Conservation (phyloP, 2,888 invertebrate genomes). For the Cerceris rybyensis region DNA sequence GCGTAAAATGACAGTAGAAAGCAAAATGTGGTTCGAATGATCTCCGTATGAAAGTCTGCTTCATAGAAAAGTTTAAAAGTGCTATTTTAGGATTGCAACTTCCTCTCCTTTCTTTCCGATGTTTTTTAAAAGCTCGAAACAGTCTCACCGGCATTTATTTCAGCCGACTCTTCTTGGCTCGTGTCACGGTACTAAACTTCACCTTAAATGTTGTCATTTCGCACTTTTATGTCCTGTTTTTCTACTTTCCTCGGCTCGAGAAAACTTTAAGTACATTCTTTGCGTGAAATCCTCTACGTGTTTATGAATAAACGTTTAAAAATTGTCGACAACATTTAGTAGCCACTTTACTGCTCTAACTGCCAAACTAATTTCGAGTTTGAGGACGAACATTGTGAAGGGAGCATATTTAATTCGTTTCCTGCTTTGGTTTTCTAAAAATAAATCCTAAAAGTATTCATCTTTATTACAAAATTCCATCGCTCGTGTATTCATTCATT, state of each 20-base stretch:
- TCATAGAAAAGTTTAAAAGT: constrained; percentile 10
- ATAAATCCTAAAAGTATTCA: too few relatives aligned
- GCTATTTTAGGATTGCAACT: not conserved
- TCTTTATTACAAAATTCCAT: too few relatives aligned
- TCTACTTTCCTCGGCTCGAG: not conserved
- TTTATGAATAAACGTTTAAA: too few relatives aligned
- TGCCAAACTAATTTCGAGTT: too few relatives aligned
- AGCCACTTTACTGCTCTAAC: too few relatives aligned
- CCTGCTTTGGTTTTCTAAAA: too few relatives aligned
- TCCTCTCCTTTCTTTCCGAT: constrained; percentile 14
- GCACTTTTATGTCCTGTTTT: constrained; percentile 12
- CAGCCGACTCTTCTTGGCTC: constrained; percentile 22
- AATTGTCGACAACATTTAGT: too few relatives aligned
- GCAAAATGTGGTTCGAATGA: not conserved
- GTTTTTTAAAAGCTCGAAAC: constrained; percentile 35
- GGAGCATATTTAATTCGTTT: too few relatives aligned
- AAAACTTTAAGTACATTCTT: not conserved
- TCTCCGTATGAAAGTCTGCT: not conserved
- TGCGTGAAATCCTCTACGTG: not conserved
- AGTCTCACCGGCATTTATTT: constrained; percentile 27
- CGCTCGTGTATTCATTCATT: too few relatives aligned
- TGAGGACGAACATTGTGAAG: too few relatives aligned
- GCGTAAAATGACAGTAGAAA: not conserved
- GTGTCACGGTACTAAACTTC: constrained; percentile 34
- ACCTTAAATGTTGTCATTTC: constrained; percentile 33